Base-by-base conservation (phyloP, 2,113 vertebrate genomes). In the Thunnus maccoyii region DNA sequence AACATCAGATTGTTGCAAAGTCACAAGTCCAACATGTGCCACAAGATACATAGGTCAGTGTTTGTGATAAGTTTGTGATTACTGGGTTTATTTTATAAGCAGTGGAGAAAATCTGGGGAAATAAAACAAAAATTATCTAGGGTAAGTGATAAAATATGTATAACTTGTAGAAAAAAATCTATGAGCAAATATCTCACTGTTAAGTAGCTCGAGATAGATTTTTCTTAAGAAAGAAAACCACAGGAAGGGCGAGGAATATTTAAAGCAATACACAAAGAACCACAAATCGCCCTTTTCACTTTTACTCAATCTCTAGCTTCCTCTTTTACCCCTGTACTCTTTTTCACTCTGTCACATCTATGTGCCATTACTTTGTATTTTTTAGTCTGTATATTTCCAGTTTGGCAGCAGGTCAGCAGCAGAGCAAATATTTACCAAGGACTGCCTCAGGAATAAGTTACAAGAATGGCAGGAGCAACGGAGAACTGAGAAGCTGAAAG, bases 401-500 rank as follows among this genome's bases (percentile, higher is more conserved):
- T 20, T 44, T 65, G 36, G 41, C 57, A 11, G 3, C n/a, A 77
- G 10, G 50, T 44, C 14, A 62, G 36, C 6, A 2, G 36, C 36
- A 36, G 48, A 27, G 83, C 47, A 65, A 72, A 83, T 75, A 56
- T 76, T 82, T 72, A 17, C 61, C 0, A 1, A 65, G 48, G 52
- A 76, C 8, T 78, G 51, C 41, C 64, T 72, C 20, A 48, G 36
- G 5, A 55, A 18, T 41, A 11, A 56, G 5, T 75, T 32, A 48
- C 64, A 51, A 55, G 68, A 61, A 68, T 41, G 65, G 15, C 27
- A 63, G 27, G 61, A 50, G 41, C 1, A 13, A 64, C 25, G 14
- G 15, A 60, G 46, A 65, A 47, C 48, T 62, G 72, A 56, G 27
- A 44, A 27, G 62, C n/a, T 13, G 10, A 9, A 36, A 51, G 67